A percentile compares a stretch with the other conserved stretches of the same genome.
phyloP scores from a whole-genome alignment of 2,888 invertebrate species.

The Andricus quercusramuli region DNA sequence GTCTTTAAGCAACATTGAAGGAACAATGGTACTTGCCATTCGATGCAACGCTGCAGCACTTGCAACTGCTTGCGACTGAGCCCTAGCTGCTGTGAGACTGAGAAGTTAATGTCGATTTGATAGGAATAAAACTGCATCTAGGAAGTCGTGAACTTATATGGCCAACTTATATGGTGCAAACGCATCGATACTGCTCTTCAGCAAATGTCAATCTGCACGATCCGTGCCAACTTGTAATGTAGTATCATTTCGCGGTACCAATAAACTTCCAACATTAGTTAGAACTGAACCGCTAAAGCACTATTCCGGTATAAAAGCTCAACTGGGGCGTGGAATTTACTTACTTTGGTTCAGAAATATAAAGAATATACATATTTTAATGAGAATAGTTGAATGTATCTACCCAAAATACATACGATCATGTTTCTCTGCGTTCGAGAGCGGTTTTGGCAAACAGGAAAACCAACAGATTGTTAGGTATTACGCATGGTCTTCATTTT shows the following conservation, averaged over 20 bases:
- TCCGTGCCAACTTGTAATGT: neutral
- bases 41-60: conserved; percentile 36
- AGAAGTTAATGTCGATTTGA: conserved; percentile 34
- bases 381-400: too few relatives aligned
- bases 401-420: too few relatives aligned
- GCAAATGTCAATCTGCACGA: neutral
- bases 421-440: too few relatives aligned
- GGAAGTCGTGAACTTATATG: conserved; percentile 40
- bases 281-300: neutral
- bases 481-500: too few relatives aligned
- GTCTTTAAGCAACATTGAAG: conserved; percentile 30
- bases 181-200: neutral
- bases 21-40: conserved; percentile 26
- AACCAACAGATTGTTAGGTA: too few relatives aligned
- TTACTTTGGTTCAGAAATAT: too few relatives aligned
- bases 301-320: neutral
- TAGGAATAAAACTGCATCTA: conserved; percentile 44
- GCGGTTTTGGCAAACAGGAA: too few relatives aligned
- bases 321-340: too few relatives aligned
- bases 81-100: neutral
- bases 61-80: conserved; percentile 17
- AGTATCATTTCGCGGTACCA: neutral
- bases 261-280: neutral
- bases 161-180: neutral
- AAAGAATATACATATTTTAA: too few relatives aligned